Evolutionary conservation across 2,113 vertebrate species (phyloP), one percentile per base, ranked within the genome.

Genomic region (Macroglossus sobrinus): DNA sequence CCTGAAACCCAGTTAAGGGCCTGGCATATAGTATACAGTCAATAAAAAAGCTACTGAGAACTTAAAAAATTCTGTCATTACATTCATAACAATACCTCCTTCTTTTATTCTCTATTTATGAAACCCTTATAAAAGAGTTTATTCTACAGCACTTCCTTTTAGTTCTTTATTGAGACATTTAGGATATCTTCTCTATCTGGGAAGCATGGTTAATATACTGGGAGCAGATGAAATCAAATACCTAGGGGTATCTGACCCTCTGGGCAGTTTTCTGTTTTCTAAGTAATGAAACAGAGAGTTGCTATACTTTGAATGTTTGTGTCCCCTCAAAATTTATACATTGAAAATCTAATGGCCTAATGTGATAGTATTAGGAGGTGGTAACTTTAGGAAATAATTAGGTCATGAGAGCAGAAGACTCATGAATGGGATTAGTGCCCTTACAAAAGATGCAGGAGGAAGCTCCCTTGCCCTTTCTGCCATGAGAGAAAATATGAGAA

Each of bases 41-140:
- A 93, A 69, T 30, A 55, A 81, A 94, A 94, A 91, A 63, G 22
- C 43, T 30, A 90, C 7, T 33, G 28, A 81, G 21, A 55, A 75
- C 40, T 40, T 61, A 26, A 85, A 61, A 82, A 75, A 35, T 71
- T 35, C 22, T 91, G 18, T 75, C 53, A 84, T 38, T 18, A 45
- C 13, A 74, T 61, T 89, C 35, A 81, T 55, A 84, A 74, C 59
- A 57, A 26, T 21, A 19, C 68, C 22, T 88, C 64, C 38, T 79
- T 47, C n/a, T 81, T 68, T 74, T 74, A 88, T 43, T 69, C 8
- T 38, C 22, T 59, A 15, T 45, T 92, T 75, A 78, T 84, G 43
- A 88, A 96, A 80, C 10, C 13, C 21, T 84, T 91, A 24, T 63
- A 91, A 94, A 89, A 61, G 11, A 91, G 24, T 84, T 68, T 59